Base-by-base conservation (phyloP, 53 echinoderm and acorn worm species). In the Luidia sarsii region DNA sequence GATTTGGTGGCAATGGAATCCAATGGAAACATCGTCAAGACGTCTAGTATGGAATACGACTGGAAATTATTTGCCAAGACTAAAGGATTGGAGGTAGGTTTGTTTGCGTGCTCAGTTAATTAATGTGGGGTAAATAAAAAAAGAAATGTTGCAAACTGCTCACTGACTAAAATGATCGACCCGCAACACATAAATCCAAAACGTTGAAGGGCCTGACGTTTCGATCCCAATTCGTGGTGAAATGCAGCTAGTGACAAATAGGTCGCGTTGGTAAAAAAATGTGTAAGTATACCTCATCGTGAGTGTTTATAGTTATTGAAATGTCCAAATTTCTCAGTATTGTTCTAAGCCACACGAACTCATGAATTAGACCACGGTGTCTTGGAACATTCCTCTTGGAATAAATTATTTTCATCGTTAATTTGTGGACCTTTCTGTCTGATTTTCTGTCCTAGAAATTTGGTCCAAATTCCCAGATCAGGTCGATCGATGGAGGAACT, bases 401-500 rank as follows among this genome's bases (percentile, higher is more conserved):
- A n/a, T n/a, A n/a, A n/a, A n/a, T n/a, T n/a, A n/a, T n/a, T n/a
- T n/a, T n/a, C n/a, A n/a, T n/a, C n/a, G n/a, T n/a, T n/a, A n/a
- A n/a, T n/a, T n/a, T n/a, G n/a, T n/a, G n/a, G n/a, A n/a, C n/a
- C n/a, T n/a, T n/a, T n/a, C n/a, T n/a, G 16, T 3, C 16, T 15
- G 3, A 21, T 51, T 51, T 15, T 18, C 20, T 3, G 2, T 22
- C 25, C 54, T 32, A 57, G 59, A 32, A 57, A 2, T 64, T 64
- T 64, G 64, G 64, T 36, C 64, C 64, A 16, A 64, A 64, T 2
- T 64, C 64, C 4, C n/a, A 37, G 37, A 3, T 64, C 3, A 21
- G 38, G 21, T 18, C 35, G 64, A 7, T 64, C 3, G 64, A 18
- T 34, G 64, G 64, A 64, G 64, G 64, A 9, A 64, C 64, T n/a